Evolutionary conservation across 2,888 invertebrate genomes (phyloP).

Genomic region (Hecatera dysodea): DNA sequence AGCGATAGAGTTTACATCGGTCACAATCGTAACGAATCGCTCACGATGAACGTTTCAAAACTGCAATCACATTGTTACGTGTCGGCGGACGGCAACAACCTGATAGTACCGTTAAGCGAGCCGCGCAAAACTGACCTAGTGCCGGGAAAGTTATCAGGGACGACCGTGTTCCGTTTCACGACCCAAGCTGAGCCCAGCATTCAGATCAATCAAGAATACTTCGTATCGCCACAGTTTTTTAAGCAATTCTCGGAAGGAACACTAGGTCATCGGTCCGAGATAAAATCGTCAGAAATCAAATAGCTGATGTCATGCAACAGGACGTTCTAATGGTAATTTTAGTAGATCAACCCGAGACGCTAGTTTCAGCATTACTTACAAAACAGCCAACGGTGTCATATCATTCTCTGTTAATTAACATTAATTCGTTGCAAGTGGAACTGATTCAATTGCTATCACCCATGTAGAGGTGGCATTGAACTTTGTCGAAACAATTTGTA

Average conservation of each 20-base stretch:
- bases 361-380: conserved; percentile 72
- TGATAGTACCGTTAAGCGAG: conserved; percentile 90
- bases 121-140: conserved; percentile 90
- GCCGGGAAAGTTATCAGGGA: conserved; percentile 89
- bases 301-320: conserved; percentile 79
- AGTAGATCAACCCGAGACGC: conserved; percentile 69
- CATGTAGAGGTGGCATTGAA: conserved; percentile 86
- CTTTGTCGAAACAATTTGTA: conserved; percentile 84
- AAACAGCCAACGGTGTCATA: conserved; percentile 77
- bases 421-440: conserved; percentile 90
- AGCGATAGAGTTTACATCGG: conserved; percentile 74
- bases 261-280: conserved; percentile 66
- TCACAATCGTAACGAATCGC: conserved; percentile 68
- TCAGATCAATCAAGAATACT: conserved; percentile 72
- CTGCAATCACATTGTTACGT: conserved; percentile 89
- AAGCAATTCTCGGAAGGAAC: conserved; percentile 58
- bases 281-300: conserved; percentile 75
- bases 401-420: conserved; percentile 84
- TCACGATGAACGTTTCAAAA: conserved; percentile 84
- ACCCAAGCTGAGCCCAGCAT: conserved; percentile 70
- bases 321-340: conserved; percentile 75
- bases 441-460: conserved; percentile 90
- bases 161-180: conserved; percentile 83
- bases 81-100: conserved; percentile 87
- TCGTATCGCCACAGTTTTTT: conserved; percentile 57